Evolutionary conservation across 1,140 invertebrate genomes (phyloP).

Genomic region (Heterodera carotae): DNA sequence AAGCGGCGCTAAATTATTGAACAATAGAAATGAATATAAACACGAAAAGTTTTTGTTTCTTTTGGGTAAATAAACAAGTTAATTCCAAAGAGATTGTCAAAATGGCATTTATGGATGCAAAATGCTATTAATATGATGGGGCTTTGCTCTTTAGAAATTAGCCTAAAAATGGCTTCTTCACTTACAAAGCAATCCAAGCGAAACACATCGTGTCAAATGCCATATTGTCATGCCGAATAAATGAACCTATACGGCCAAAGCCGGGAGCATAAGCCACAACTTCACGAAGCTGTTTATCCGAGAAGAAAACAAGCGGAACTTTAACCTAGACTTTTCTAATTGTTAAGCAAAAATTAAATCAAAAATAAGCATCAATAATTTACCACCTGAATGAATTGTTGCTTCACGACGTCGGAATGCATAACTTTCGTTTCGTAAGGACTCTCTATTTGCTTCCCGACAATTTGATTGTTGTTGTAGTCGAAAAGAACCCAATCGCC

Average conservation of each 20-base stretch:
- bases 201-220: slow-evolving; percentile 4
- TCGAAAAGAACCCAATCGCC: neutral
- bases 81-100: no score
- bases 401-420: neutral
- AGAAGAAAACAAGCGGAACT: slow-evolving; percentile 24
- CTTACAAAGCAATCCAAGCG: slow-evolving; percentile 26
- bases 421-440: neutral
- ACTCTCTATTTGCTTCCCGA: neutral
- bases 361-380: neutral
- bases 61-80: neutral
- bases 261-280: slow-evolving; percentile 25
- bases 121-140: no score
- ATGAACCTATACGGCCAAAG: slow-evolving; percentile 21
- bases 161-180: neutral
- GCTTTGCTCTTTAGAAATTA: no score
- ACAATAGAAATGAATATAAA: neutral
- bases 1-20: slow-evolving; percentile 9
- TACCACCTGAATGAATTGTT: neutral
- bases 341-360: neutral
- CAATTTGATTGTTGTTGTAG: neutral
- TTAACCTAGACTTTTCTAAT: neutral
- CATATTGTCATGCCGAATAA: neutral
- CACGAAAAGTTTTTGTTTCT: no score
- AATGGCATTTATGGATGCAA: no score
- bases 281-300: neutral